phyloP scores from a whole-genome alignment of 1,140 invertebrate genomes.

The Metaphire vulgaris region DNA sequence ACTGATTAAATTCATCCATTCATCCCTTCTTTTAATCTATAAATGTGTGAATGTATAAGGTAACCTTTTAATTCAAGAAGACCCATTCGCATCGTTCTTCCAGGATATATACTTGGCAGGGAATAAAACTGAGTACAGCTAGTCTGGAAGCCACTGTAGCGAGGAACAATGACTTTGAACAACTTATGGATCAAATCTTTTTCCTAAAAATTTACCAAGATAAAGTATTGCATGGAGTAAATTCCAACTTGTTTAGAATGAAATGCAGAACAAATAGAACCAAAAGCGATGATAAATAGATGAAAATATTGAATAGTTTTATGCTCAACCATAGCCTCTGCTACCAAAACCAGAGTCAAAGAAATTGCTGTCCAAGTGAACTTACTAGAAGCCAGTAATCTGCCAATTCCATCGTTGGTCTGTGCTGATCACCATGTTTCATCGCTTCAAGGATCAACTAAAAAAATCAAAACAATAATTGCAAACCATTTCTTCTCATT shows the following conservation, averaged over 20 bases:
- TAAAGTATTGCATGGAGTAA: constrained; percentile 7
- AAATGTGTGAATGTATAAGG: background rate
- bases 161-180: constrained; percentile 81
- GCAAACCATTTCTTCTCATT: too few species aligned
- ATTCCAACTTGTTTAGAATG: too few species aligned
- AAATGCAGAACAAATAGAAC: too few species aligned
- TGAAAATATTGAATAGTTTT: too few species aligned
- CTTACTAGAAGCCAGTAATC: constrained; percentile 70
- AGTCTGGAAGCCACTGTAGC: constrained; percentile 63
- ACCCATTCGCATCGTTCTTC: constrained; percentile 45
- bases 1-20: background rate
- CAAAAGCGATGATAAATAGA: too few species aligned
- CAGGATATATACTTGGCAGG: constrained; percentile 61
- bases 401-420: constrained; percentile 79
- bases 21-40: background rate
- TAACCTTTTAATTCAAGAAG: constrained; percentile 71
- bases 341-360: too few species aligned
- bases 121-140: constrained; percentile 68
- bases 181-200: constrained; percentile 84
- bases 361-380: too few species aligned
- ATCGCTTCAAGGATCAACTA: constrained; percentile 84
- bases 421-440: constrained; percentile 72
- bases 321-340: too few species aligned
- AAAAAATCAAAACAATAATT: constrained; percentile 38
- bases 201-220: constrained; percentile 55